phyloP scores from a whole-genome alignment of 2,113 vertebrate species.

The Scolopax mira region DNA sequence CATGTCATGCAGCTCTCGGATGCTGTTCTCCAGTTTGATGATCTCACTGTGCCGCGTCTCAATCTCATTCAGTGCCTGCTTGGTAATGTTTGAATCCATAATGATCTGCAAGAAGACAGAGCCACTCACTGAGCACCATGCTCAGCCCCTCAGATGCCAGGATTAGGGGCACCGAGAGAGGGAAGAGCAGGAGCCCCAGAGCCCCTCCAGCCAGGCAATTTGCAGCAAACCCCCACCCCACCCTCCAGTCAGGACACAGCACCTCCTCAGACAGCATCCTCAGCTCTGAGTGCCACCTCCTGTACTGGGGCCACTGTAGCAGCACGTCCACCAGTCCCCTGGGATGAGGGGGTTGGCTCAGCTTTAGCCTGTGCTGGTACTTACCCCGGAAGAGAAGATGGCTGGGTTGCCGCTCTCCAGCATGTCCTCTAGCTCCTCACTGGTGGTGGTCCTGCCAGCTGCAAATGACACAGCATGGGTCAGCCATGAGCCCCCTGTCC shows the following conservation, averaged over 20 bases:
- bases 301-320: fast-evolving
- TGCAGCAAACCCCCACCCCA: neutral
- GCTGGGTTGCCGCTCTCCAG: constrained; percentile 94
- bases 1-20: constrained; percentile 97
- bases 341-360: neutral
- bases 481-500: neutral
- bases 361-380: neutral
- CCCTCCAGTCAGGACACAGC: fast-evolving
- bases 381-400: constrained; percentile 95
- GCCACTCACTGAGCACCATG: neutral
- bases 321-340: fast-evolving
- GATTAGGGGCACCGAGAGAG: neutral
- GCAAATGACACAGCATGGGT: neutral
- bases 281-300: neutral
- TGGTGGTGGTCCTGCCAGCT: constrained; percentile 96
- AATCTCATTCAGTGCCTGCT: constrained; percentile 96
- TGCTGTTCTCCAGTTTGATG: constrained; percentile 96
- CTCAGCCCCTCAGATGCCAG: neutral
- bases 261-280: neutral
- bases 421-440: constrained; percentile 96
- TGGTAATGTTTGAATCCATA: constrained; percentile 94
- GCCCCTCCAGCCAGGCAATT: neutral
- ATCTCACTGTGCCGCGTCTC: constrained; percentile 94
- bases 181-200: neutral
- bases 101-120: constrained; percentile 80